phyloP scores from a whole-genome alignment of 2,797 vertebrate genomes.

The Poecilia velifera region DNA sequence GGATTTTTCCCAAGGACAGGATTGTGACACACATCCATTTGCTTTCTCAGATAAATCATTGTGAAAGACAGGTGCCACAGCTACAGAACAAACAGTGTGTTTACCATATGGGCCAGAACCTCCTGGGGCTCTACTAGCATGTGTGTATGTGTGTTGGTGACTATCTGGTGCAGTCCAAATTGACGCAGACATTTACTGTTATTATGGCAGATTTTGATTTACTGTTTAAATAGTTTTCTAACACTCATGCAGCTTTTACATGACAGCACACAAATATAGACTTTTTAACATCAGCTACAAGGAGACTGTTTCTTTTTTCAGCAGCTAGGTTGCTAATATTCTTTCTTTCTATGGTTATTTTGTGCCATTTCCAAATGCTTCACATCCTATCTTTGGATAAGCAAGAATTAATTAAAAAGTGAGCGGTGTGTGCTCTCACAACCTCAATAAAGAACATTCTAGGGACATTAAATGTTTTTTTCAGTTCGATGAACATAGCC shows the following conservation, averaged over 20 bases:
- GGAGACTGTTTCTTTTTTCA: neutral
- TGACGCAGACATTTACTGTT: neutral
- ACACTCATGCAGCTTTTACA: neutral
- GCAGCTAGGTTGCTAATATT: neutral
- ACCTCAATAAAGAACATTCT: neutral
- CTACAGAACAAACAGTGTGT: conserved; percentile 26
- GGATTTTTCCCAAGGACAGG: conserved; percentile 43
- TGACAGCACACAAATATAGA: neutral
- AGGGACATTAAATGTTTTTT: neutral
- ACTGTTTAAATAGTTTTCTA: conserved; percentile 3
- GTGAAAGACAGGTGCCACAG: conserved; percentile 59
- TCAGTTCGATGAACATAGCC: neutral
- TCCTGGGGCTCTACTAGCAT: conserved; percentile 38
- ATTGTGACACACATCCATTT: conserved; percentile 38
- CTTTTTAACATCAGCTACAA: neutral
- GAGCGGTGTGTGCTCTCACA: neutral
- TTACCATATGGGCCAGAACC: conserved; percentile 44
- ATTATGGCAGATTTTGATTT: neutral
- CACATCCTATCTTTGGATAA: neutral
- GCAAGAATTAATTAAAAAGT: neutral
- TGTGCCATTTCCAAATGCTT: neutral
- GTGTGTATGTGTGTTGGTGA: conserved; percentile 40
- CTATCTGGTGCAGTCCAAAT: conserved; percentile 52
- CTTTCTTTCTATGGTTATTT: neutral
- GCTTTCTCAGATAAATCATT: conserved; percentile 52